These are phyloP conservation scores for Chascanopsetta lugubris DNA, from an alignment of 2,113 vertebrate genomes.

Conservation along the genomic window DNA sequence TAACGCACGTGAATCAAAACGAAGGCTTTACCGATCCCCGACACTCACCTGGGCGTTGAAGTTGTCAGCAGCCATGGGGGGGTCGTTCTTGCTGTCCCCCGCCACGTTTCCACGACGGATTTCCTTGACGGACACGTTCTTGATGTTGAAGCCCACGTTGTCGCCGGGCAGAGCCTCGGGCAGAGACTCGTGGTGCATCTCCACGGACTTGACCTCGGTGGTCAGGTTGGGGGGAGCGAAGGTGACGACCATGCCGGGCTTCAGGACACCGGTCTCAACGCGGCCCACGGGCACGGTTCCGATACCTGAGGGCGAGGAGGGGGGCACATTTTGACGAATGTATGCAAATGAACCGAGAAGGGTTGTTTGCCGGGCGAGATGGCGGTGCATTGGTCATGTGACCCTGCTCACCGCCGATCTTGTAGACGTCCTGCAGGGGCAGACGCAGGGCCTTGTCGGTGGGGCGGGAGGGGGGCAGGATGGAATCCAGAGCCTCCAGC, in stretches of 20 bases:
- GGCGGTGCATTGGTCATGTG: too few species aligned
- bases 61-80: slow-evolving; percentile 74
- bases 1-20: neutral
- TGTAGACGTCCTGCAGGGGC: slow-evolving; percentile 84
- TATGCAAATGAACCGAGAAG: too few species aligned
- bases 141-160: slow-evolving; percentile 85
- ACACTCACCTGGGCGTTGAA: slow-evolving; percentile 81
- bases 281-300: slow-evolving; percentile 84
- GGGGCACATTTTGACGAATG: too few species aligned
- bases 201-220: slow-evolving; percentile 86
- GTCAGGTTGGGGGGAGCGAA: slow-evolving; percentile 83
- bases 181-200: slow-evolving; percentile 86
- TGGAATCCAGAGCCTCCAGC: slow-evolving; percentile 83
- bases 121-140: slow-evolving; percentile 85
- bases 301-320: slow-evolving; percentile 71
- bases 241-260: slow-evolving; percentile 84
- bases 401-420: slow-evolving; percentile 77
- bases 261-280: slow-evolving; percentile 82
- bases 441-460: slow-evolving; percentile 81
- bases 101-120: slow-evolving; percentile 83
- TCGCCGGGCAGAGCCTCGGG: slow-evolving; percentile 80
- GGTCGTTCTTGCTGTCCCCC: slow-evolving; percentile 86
- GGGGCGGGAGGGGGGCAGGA: slow-evolving; percentile 78
- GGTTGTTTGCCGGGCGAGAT: too few species aligned
- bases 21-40: neutral